Evolutionary conservation across 2,113 vertebrate species (phyloP).

Genomic region (Dasyurus viverrinus): DNA sequence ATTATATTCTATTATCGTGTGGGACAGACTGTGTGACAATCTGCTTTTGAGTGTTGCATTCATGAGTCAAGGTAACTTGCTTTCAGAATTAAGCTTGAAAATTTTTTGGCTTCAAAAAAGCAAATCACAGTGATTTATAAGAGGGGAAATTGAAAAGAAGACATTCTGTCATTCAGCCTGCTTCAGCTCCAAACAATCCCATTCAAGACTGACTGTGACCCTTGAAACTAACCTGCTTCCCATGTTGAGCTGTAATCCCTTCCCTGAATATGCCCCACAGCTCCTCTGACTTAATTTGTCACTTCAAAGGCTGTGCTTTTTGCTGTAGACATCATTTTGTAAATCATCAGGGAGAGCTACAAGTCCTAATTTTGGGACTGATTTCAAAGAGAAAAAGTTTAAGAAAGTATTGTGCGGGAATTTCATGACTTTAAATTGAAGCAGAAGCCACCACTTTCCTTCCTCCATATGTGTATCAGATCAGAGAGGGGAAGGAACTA

Average conservation of each 20-base stretch:
- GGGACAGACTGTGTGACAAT: conserved; percentile 50
- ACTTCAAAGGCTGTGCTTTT: background rate
- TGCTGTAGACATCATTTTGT: fast-evolving
- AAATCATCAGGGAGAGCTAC: fast-evolving
- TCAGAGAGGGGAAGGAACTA: background rate
- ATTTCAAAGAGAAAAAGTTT: background rate
- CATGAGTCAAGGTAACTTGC: background rate
- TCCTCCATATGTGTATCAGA: background rate
- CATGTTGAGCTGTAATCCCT: background rate
- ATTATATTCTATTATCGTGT: conserved; percentile 50
- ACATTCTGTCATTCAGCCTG: background rate
- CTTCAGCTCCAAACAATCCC: background rate
- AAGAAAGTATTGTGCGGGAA: background rate
- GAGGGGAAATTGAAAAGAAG: background rate
- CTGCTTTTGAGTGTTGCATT: conserved; percentile 46
- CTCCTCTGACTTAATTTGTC: fast-evolving
- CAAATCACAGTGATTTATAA: background rate
- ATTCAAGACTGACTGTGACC: fast-evolving
- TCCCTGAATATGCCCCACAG: background rate
- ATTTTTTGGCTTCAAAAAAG: background rate
- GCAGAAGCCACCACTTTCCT: background rate
- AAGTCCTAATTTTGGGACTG: fast-evolving
- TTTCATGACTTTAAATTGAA: fast-evolving
- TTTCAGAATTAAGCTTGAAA: background rate
- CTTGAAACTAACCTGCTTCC: background rate